A percentile compares a stretch with the other conserved stretches of the same genome.
Conservation (phyloP, 2,888 invertebrate genomes). For the Eugnorisma glareosa region DNA sequence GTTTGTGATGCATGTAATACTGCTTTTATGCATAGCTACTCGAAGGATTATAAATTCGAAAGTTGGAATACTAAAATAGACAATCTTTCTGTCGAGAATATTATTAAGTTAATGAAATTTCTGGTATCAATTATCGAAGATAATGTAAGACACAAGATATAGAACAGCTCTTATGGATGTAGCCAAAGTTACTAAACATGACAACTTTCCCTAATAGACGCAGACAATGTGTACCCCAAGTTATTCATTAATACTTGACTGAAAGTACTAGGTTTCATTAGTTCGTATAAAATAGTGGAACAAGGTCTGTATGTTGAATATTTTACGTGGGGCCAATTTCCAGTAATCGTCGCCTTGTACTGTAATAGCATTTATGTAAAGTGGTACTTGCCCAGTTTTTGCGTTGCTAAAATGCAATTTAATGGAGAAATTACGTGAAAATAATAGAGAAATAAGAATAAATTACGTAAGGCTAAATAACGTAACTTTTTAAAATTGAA, state of each 20-base stretch:
- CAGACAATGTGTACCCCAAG: constrained; percentile 16
- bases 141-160: not conserved
- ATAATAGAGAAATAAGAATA: constrained; percentile 12
- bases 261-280: constrained; percentile 17
- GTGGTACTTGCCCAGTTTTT: not conserved
- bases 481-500: not conserved
- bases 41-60: not conserved
- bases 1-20: constrained; percentile 10
- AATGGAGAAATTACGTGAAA: constrained; percentile 38
- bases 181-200: not conserved
- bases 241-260: constrained; percentile 28
- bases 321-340: constrained; percentile 24
- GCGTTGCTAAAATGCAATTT: constrained; percentile 11
- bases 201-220: constrained; percentile 4
- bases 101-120: not conserved
- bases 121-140: not conserved
- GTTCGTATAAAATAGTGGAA: constrained; percentile 10
- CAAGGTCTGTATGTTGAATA: constrained; percentile 18
- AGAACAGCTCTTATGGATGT: not conserved
- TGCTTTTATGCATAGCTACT: not conserved
- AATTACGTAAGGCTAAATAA: not conserved
- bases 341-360: constrained; percentile 7
- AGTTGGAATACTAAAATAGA: not conserved
- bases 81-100: not conserved
- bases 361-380: constrained; percentile 34